A percentile compares a stretch with the other conserved stretches of the same genome.
These are phyloP conservation scores for Netelia fuscicornis DNA, from an alignment of 2,888 invertebrate species.

Conservation along the genomic window DNA sequence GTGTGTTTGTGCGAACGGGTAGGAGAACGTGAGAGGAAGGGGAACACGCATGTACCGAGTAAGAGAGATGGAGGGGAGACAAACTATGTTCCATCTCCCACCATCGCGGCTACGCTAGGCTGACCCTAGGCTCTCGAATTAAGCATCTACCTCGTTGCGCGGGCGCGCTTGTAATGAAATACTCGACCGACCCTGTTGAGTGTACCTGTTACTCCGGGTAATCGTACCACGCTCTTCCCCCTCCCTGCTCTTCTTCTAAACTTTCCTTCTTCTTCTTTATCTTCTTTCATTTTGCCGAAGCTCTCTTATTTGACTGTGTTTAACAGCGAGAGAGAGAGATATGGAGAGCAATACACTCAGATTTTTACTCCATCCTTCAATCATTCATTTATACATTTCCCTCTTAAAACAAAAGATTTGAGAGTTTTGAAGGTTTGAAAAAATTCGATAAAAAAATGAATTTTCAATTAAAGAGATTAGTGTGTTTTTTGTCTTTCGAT, in stretches of 20 bases:
- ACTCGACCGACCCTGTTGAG: constrained; percentile 72
- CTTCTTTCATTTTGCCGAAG: constrained; percentile 22
- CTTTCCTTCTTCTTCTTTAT: constrained; percentile 24
- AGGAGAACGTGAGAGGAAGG: constrained; percentile 50
- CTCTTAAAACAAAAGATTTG: too few relatives aligned
- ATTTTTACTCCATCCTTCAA: constrained; percentile 20
- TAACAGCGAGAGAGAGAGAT: neutral
- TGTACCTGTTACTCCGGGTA: constrained; percentile 79
- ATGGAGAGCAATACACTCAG: constrained; percentile 10
- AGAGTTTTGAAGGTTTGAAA: too few relatives aligned
- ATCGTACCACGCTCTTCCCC: constrained; percentile 74
- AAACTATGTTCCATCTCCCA: neutral
- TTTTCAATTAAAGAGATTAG: too few relatives aligned
- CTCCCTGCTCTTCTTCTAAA: constrained; percentile 51
- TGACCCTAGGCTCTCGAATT: constrained; percentile 82
- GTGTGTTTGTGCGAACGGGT: constrained; percentile 36
- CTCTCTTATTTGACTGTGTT: neutral
- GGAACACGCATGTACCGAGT: neutral
- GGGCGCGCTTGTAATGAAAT: constrained; percentile 76
- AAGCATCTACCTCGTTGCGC: constrained; percentile 75
- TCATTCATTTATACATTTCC: neutral
- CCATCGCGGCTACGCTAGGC: constrained; percentile 82
- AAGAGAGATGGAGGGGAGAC: neutral
- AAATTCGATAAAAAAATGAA: too few relatives aligned
- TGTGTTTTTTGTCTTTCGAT: too few relatives aligned